Conservation (phyloP, 2,888 invertebrate genomes). For the Ennomos quercinarius region DNA sequence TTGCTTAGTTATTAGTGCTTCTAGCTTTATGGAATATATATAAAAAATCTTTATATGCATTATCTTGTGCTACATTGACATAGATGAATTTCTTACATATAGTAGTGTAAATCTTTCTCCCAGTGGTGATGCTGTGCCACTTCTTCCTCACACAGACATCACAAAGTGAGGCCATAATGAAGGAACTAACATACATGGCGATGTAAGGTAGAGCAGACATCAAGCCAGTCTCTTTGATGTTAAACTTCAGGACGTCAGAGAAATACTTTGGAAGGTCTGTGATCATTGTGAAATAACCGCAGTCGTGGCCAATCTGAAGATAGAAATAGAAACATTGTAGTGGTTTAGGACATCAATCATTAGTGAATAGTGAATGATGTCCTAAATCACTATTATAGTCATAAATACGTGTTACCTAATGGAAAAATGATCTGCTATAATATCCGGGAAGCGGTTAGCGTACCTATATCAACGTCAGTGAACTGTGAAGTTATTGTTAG, state of each 20-base stretch:
- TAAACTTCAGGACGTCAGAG: constrained; percentile 87
- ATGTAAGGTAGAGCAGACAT: constrained; percentile 88
- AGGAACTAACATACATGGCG: constrained; percentile 87
- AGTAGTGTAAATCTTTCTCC: constrained; percentile 88
- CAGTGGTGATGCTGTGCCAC: constrained; percentile 84
- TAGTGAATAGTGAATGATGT: too few species aligned
- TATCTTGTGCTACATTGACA: too few species aligned
- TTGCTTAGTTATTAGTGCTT: too few species aligned
- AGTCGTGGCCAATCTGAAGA: constrained; percentile 87
- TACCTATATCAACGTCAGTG: too few species aligned
- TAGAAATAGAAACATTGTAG: not conserved
- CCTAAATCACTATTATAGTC: too few species aligned
- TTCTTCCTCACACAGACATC: constrained; percentile 87
- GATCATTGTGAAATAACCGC: constrained; percentile 89
- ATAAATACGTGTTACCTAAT: too few species aligned
- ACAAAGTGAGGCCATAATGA: constrained; percentile 86
- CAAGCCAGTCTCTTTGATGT: constrained; percentile 87
- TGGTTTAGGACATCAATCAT: too few species aligned
- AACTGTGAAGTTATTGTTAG: too few species aligned
- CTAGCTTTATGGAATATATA: too few species aligned
- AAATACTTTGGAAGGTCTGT: constrained; percentile 89
- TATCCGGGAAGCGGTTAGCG: too few species aligned
- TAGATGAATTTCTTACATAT: constrained; percentile 76
- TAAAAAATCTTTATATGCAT: too few species aligned
- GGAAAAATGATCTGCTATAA: too few species aligned